These are phyloP conservation scores for Tarsius wallacei DNA, from an alignment of 2,797 vertebrate species.

Conservation along the genomic window DNA sequence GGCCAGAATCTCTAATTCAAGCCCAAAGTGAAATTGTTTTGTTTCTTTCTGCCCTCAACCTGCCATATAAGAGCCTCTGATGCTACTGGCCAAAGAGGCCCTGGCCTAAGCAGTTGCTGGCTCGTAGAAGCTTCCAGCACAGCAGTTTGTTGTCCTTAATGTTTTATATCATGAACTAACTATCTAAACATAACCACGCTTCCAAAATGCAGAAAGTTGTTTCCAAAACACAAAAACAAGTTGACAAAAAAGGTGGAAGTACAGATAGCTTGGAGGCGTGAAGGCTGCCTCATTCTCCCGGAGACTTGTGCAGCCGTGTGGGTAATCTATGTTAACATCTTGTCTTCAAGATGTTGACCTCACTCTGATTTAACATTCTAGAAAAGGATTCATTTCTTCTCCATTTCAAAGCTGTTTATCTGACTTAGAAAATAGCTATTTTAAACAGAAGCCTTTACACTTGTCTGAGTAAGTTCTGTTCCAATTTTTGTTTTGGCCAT, in stretches of 20 bases:
- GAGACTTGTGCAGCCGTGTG: constrained; percentile 79
- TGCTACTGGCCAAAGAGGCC: neutral
- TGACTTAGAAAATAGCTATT: constrained; percentile 90
- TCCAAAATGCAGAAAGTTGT: constrained; percentile 53
- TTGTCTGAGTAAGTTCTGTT: constrained; percentile 92
- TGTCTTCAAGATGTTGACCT: constrained; percentile 87
- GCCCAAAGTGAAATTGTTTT: constrained; percentile 55
- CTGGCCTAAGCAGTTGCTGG: neutral
- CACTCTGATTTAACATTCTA: constrained; percentile 87
- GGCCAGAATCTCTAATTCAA: constrained; percentile 58
- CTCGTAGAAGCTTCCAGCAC: constrained; percentile 13
- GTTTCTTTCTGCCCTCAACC: neutral
- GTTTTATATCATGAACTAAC: constrained; percentile 28
- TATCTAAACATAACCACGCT: constrained; percentile 70
- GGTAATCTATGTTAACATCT: constrained; percentile 88
- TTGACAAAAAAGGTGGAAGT: constrained; percentile 66
- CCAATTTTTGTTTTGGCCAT: constrained; percentile 96
- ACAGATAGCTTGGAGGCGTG: constrained; percentile 36
- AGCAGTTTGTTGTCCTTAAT: neutral
- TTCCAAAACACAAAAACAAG: constrained; percentile 69
- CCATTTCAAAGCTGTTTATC: constrained; percentile 90
- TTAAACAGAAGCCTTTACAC: constrained; percentile 92
- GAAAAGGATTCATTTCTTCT: constrained; percentile 88
- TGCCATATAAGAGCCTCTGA: neutral
- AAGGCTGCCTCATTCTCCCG: constrained; percentile 59